Evolutionary conservation across 2,888 invertebrate species (phyloP), one percentile per base, ranked within the genome.

Genomic region (Tenodera sinensis): DNA sequence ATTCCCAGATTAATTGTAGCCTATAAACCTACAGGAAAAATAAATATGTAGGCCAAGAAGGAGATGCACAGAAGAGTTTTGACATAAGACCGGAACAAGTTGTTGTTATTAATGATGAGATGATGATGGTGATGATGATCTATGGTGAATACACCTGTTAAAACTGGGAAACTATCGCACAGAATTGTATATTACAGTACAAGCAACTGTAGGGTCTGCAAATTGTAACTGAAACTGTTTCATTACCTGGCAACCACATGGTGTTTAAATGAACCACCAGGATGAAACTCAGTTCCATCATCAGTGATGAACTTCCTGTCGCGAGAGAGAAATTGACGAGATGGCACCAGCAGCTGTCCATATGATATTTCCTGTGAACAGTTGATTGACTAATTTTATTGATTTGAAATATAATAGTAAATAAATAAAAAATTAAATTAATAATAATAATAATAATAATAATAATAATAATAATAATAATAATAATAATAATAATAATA

Each of bases 281-380:
- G 92, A 91, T 92, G 91, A 14, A 93, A 93, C 90, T 93, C 92
- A 47, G 92, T 90, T 90, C 93, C 93, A 85, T 91, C 92, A 84
- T 93, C 93, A 89, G 83, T 83, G 14, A 91, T 92, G 28, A 91
- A 90, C 91, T 93, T 93, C 91, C 93, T 93, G 90, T 94, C 94
- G 85, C 93, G 93, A 91, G 93, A 93, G n/a, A 87, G 27, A 91
- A 94, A 95, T 90, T 95, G 94, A 90, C 95, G 95, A 28, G 98
- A 97, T 87, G 98, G 97, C 88, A 97, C 96, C 91, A 98, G 94
- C 90, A 98, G 94, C 92, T 97, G 96, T 82, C 97, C 97, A 93
- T 98, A 98, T 28, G 98, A 98, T 91, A 98, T 96, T 93, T 98
- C 98, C 96, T 97, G 92, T 82, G 92, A 92, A 30, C 1, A 71